phyloP scores from a whole-genome alignment of 2,113 vertebrate genomes.

The human (Homo sapiens) region GRCh38 chr12:89120501-89121000 shows the following conservation, averaged over 20 bases:
- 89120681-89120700: not conserved
- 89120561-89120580: not conserved
- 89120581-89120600: not conserved
- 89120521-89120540: not conserved
- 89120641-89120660: not conserved
- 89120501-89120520: not conserved
- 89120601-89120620: not conserved
- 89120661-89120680: not conserved
- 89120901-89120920: not conserved
- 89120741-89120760: not conserved
- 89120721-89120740: not conserved
- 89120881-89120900: constrained; percentile 1
- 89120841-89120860: not conserved
- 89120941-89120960: constrained; percentile 57
- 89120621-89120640: not conserved
- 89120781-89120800: not conserved
- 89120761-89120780: not conserved
- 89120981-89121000: constrained; percentile 59
- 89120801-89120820: not conserved
- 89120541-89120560: not conserved
- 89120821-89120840: not conserved
- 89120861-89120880: constrained; percentile 33
- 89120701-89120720: not conserved
- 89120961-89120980: constrained; percentile 34
- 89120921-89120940: constrained; percentile 23